Base-by-base conservation (phyloP, 2,888 invertebrate species). In the Tetrapedia diversipes region DNA sequence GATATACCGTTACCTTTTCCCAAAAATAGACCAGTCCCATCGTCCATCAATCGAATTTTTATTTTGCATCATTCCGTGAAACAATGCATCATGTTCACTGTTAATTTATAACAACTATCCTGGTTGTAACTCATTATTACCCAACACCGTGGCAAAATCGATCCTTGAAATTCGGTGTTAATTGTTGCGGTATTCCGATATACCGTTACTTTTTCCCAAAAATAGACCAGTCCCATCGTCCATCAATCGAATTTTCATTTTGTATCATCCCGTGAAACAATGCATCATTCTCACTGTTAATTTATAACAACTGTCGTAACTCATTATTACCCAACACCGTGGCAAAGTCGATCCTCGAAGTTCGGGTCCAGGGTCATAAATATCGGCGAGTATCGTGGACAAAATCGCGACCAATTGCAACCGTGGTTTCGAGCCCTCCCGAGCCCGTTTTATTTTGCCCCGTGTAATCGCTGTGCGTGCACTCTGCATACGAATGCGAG, bases 361-460 rank as follows among this genome's bases (percentile, higher is more conserved):
- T 7, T 19, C 29, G 34, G 43, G n/a, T 14, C 16, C 41, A 6
- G 59, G 27, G 37, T 63, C 77, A 67, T 79, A 79, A 79, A 79
- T 79, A 73, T 73, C 57, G 51, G 19, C 51, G 41, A 53, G 65
- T 77, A 79, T 77, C 79, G 77, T 73, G 72, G 77, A 79, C 79
- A 79, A 79, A 79, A 79, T 79, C 77, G 77, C 79, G 65, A 77
- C 77, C 79, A 82, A 82, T 82, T 82, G 82, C 78, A 78, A 78
- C 80, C 77, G 57, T 67, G 79, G 72, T 59, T 69, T 65, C 69
- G 37, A 61, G 61, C 54, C 14, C 47, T 41, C n/a, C 65, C 22
- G 54, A 45, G 19, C 8, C n/a, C 19, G 29, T n/a, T 54, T 19
- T 66, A 65, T 79, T 64, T 67, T 53, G 24, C 45, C 6, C 43